Conservation (phyloP, 2,888 invertebrate species). For the Therioaphis trifolii region DNA sequence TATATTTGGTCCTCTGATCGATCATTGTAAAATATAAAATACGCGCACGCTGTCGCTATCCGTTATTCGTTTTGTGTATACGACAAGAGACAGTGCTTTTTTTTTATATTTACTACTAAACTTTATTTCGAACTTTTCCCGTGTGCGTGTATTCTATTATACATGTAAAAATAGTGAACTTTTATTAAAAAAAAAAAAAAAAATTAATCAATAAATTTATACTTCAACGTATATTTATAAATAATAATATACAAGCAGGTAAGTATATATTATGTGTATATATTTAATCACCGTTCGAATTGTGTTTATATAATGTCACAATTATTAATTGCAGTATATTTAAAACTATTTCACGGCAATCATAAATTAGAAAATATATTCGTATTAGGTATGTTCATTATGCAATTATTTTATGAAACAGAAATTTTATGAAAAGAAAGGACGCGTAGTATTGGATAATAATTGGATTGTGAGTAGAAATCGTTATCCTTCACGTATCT, state of each 20-base stretch:
- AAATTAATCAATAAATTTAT: too few species aligned
- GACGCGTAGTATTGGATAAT: constrained; percentile 2
- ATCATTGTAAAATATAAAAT: constrained; percentile 11
- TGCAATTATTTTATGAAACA: constrained; percentile 29
- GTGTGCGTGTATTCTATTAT: too few species aligned
- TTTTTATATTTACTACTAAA: neutral
- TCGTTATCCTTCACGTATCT: constrained; percentile 23
- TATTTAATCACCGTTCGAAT: neutral
- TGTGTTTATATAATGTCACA: neutral
- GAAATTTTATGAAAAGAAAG: neutral
- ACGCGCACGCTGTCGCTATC: neutral
- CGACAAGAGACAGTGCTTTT: neutral
- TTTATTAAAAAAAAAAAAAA: too few species aligned
- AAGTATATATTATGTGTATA: too few species aligned
- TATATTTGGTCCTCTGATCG: neutral
- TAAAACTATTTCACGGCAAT: neutral
- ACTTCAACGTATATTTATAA: too few species aligned
- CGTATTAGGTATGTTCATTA: neutral
- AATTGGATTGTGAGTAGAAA: constrained; percentile 29
- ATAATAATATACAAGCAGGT: too few species aligned
- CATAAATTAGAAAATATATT: constrained; percentile 24
- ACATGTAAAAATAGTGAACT: too few species aligned
- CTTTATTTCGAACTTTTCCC: too few species aligned
- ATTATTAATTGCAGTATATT: neutral
- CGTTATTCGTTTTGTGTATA: neutral